Evolutionary conservation across 2,113 vertebrate genomes (phyloP).

Genomic region (Myrmecophaga tridactyla): DNA sequence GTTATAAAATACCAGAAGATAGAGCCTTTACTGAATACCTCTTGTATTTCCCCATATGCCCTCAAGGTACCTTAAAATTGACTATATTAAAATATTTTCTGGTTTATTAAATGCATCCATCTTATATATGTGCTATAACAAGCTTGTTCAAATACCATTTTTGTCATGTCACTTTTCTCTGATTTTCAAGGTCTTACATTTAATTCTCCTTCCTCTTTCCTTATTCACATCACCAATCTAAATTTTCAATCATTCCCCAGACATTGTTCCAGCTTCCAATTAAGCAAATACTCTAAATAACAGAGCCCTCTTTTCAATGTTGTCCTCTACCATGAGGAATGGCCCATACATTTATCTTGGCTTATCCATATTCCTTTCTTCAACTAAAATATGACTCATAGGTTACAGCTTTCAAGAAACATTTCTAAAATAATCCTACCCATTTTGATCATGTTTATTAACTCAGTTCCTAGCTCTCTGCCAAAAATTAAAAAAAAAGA

Average conservation of each 20-base stretch:
- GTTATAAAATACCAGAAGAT: not conserved
- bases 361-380: accelerated
- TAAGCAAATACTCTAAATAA: not conserved
- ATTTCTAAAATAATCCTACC: not conserved
- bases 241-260: not conserved
- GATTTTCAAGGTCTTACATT: not conserved
- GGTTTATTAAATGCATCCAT: not conserved
- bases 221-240: not conserved
- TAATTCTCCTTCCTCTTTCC: not conserved
- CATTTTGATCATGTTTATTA: not conserved
- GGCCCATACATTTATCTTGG: accelerated
- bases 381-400: not conserved
- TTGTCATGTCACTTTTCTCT: not conserved
- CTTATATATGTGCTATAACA: not conserved
- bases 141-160: not conserved
- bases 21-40: not conserved
- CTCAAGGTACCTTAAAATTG: not conserved
- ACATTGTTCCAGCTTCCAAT: not conserved
- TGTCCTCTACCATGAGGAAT: accelerated
- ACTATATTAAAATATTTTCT: not conserved
- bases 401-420: no score
- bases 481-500: not conserved
- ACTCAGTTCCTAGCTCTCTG: not conserved
- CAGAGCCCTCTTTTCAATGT: accelerated
- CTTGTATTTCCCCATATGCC: not conserved